Percentiles rank a stretch among this genome's conserved stretches.
Evolutionary conservation across 2,113 vertebrate genomes (phyloP).

Genomic region (Sterrhoptilus dennistouni): DNA sequence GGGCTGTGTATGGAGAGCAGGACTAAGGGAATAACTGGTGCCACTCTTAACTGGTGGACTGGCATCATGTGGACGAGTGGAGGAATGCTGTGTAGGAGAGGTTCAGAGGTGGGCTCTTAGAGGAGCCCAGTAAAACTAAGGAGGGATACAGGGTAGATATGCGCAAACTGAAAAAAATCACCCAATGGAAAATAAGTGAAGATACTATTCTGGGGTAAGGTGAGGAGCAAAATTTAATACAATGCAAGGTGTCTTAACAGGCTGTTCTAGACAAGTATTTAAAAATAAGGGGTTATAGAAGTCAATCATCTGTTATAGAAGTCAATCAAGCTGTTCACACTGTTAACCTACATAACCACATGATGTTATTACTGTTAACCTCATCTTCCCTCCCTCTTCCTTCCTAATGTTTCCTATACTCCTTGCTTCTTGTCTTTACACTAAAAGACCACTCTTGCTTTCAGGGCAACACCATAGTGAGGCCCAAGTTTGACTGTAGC

Average conservation of each 20-base stretch:
- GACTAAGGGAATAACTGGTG: background rate
- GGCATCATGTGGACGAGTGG: rapidly evolving
- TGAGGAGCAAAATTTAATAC: background rate
- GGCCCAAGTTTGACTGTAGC: background rate
- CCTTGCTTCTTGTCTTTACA: background rate
- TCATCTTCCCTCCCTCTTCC: constrained; percentile 48
- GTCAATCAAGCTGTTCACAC: constrained; percentile 17
- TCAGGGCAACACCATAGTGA: background rate
- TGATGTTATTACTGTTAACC: constrained; percentile 55
- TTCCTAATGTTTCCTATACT: constrained; percentile 17
- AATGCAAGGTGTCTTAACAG: background rate
- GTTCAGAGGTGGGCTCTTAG: background rate
- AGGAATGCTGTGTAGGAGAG: background rate
- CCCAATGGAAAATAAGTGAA: background rate
- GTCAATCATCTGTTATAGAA: background rate
- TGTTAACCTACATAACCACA: constrained; percentile 46
- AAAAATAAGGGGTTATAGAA: constrained; percentile 1
- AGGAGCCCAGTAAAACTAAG: background rate
- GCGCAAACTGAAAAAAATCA: background rate
- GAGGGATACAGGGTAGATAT: background rate
- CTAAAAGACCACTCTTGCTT: background rate
- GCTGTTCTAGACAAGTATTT: background rate
- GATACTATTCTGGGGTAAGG: background rate
- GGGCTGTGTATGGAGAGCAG: background rate
- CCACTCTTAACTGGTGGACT: background rate